Evolutionary conservation across 1,140 invertebrate genomes (phyloP).

Genomic region (Lutraria rhynchaena): DNA sequence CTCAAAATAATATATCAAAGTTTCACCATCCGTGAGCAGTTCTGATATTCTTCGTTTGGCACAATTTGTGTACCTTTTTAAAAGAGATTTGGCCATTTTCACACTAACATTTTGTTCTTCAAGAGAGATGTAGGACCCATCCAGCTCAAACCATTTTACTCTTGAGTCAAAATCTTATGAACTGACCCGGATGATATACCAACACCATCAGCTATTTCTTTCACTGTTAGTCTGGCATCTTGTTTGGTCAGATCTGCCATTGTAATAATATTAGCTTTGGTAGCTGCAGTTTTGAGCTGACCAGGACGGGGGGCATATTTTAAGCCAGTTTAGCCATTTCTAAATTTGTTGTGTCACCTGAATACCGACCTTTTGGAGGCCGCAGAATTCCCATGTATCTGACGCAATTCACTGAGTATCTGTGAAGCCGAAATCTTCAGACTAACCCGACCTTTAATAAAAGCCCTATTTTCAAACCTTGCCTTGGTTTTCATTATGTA

Average conservation of each 20-base stretch:
- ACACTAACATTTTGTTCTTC: background rate
- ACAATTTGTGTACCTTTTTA: constrained; percentile 12
- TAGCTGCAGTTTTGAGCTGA: background rate
- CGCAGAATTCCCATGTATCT: too few relatives aligned
- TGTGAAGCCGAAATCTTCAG: too few relatives aligned
- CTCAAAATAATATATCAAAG: constrained; percentile 3
- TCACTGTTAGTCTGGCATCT: constrained; percentile 10
- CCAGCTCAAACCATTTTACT: constrained; percentile 2
- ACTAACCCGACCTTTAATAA: too few relatives aligned
- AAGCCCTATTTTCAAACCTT: too few relatives aligned
- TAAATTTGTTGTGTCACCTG: background rate
- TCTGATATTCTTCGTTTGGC: background rate
- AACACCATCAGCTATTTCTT: constrained; percentile 5
- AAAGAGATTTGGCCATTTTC: background rate
- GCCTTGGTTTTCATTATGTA: too few relatives aligned
- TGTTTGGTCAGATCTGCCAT: constrained; percentile 7
- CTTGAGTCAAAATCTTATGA: constrained; percentile 11
- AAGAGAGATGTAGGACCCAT: constrained; percentile 1
- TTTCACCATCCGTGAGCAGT: background rate
- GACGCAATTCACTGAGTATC: too few relatives aligned
- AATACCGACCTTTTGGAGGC: too few relatives aligned
- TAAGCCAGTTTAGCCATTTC: constrained; percentile 5
- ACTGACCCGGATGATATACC: constrained; percentile 14
- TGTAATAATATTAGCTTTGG: background rate
- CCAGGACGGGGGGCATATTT: constrained; percentile 5